Conservation (phyloP, 1,140 invertebrate genomes). For the Scaptomyza graminum region DNA sequence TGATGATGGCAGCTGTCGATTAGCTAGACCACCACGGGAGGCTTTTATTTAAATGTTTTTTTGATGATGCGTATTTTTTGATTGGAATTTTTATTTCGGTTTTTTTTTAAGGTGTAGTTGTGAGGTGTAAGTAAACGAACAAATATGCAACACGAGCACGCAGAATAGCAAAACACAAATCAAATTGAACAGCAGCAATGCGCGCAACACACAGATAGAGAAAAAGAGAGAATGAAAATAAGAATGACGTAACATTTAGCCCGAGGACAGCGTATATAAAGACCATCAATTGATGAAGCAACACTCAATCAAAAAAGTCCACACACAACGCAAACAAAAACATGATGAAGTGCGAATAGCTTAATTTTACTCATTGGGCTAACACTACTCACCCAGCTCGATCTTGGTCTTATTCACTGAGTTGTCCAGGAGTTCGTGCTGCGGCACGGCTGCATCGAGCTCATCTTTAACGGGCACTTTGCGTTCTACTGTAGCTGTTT, state of each 20-base stretch:
- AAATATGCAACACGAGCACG: slow-evolving; percentile 47
- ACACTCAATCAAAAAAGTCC: slow-evolving; percentile 4
- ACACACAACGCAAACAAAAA: slow-evolving; percentile 27
- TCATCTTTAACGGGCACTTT: slow-evolving; percentile 91
- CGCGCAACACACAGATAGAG: slow-evolving; percentile 30
- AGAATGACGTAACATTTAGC: slow-evolving; percentile 60
- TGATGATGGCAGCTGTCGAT: slow-evolving; percentile 84
- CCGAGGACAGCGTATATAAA: slow-evolving; percentile 43
- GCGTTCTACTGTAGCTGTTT: slow-evolving; percentile 90
- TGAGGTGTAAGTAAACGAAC: slow-evolving; percentile 65
- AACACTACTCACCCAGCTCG: slow-evolving; percentile 88
- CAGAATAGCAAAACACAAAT: slow-evolving; percentile 57
- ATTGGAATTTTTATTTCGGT: background rate
- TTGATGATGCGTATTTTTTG: slow-evolving; percentile 46
- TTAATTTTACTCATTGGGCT: slow-evolving; percentile 15
- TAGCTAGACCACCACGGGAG: slow-evolving; percentile 87
- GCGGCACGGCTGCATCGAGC: slow-evolving; percentile 93
- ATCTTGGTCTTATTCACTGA: slow-evolving; percentile 94
- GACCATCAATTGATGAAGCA: slow-evolving; percentile 14
- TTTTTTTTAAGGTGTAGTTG: slow-evolving; percentile 16
- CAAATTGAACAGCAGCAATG: slow-evolving; percentile 37
- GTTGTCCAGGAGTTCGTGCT: slow-evolving; percentile 93
- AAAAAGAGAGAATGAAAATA: slow-evolving; percentile 62
- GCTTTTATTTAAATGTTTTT: slow-evolving; percentile 82
- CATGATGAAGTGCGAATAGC: slow-evolving; percentile 37